phyloP scores from a whole-genome alignment of 2,113 vertebrate species.

The Bettongia penicillata region DNA sequence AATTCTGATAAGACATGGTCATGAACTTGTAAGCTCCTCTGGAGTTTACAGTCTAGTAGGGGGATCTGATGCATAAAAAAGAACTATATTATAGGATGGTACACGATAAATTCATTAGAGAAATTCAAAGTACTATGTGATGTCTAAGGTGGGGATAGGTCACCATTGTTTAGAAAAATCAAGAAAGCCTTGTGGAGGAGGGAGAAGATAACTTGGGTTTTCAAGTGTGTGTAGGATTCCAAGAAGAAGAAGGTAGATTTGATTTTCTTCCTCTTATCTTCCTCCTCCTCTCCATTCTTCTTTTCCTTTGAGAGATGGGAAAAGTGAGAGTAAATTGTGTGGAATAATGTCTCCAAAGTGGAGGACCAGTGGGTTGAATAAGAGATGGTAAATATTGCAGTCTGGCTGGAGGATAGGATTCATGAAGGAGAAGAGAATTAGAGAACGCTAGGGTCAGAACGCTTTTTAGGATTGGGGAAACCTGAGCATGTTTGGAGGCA shows the following conservation, averaged over 20 bases:
- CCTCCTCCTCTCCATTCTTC: background rate
- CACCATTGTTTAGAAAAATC: background rate
- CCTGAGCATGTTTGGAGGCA: background rate
- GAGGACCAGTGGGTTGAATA: background rate
- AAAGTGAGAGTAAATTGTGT: background rate
- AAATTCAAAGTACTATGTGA: background rate
- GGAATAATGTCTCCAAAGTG: background rate
- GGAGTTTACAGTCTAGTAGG: background rate
- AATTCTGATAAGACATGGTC: background rate
- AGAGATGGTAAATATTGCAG: background rate
- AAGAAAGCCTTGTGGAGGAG: background rate
- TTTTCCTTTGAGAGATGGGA: background rate
- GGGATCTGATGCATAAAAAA: background rate
- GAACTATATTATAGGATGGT: background rate
- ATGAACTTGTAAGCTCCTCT: background rate
- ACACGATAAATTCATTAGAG: background rate
- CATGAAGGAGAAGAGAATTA: background rate
- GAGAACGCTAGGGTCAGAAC: background rate
- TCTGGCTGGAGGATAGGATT: background rate
- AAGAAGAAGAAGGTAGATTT: background rate
- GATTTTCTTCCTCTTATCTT: background rate
- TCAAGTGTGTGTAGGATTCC: background rate
- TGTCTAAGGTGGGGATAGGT: background rate
- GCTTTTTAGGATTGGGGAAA: conserved; percentile 3
- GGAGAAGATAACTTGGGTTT: background rate